These are phyloP conservation scores for Pantherophis guttatus DNA, from an alignment of 2,113 vertebrate genomes.

Conservation along the genomic window DNA sequence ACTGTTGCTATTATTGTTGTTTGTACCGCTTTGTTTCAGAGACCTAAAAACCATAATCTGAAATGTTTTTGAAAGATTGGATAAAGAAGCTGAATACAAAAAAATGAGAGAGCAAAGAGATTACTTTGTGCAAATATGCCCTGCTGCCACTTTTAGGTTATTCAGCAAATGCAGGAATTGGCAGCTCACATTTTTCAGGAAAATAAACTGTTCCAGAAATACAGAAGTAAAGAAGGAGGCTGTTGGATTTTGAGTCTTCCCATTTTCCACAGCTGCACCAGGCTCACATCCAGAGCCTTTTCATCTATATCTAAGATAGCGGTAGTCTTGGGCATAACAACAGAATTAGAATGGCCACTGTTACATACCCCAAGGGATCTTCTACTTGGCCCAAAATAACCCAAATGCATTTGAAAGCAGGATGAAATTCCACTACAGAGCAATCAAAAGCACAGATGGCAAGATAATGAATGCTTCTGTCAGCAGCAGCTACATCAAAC, in stretches of 20 bases:
- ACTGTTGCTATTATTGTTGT: background rate
- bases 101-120: background rate
- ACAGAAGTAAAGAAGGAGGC: background rate
- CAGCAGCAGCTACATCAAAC: background rate
- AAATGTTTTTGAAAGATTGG: background rate
- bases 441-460: background rate
- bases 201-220: background rate
- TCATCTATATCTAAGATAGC: background rate
- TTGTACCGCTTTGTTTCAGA: background rate
- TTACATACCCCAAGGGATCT: background rate
- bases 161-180: background rate
- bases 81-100: background rate
- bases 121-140: background rate
- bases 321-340: background rate
- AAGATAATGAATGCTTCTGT: conserved; percentile 2
- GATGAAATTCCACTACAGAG: background rate
- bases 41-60: background rate
- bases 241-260: background rate
- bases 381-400: background rate
- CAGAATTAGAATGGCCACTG: background rate
- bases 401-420: background rate
- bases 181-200: background rate
- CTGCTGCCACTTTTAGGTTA: background rate
- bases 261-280: background rate
- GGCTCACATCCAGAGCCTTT: background rate